Base-by-base conservation (phyloP, 2,797 vertebrate species). In the Microctenopoma stevenorrisi region DNA sequence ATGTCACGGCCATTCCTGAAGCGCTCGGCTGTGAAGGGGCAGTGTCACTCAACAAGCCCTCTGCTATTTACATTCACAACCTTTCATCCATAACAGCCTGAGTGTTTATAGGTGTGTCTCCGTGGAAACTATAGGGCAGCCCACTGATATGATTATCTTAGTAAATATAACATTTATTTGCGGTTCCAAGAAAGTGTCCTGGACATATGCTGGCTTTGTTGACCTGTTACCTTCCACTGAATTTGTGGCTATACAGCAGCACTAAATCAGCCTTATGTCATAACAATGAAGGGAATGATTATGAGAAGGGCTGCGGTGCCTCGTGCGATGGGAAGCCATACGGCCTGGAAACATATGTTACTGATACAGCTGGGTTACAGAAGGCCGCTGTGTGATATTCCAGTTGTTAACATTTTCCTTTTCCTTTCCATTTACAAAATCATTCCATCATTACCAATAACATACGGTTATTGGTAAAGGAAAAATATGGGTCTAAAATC, bases 61-160 rank as follows among this genome's bases (percentile, higher is more conserved):
- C 47, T 49, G 61, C 22, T 78, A 72, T 83, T 84, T 74, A 61
- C 68, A 68, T 59, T 70, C 43, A 57, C 37, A 16, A 15, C 26
- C 49, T 46, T 46, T 61, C 26, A 84, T 83, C 78, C 47, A 40
- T 66, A 86, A 85, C 54, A 51, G 28, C 12, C 4, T 58, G 48
- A 50, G 35, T 65, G 61, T 71, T 54, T 42, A 40, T 12, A 40
- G 10, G 38, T 40, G 42, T 43, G 51, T 74, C 56, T 40, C 28
- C 44, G 53, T 57, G 55, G 74, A 64, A 83, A 83, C 48, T 74
- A 51, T 13, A 56, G 26, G 42, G 44, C 18, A 60, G 18, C 47
- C 8, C 7, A 40, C 25, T 61, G 50, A 65, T 72, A 40, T 52
- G 25, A 65, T 57, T 16, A 47, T 4, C 6, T 0, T 13, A 8